Evolutionary conservation across 2,888 invertebrate species (phyloP), one percentile per base, ranked within the genome.

Genomic region (Tachystola acroxantha): DNA sequence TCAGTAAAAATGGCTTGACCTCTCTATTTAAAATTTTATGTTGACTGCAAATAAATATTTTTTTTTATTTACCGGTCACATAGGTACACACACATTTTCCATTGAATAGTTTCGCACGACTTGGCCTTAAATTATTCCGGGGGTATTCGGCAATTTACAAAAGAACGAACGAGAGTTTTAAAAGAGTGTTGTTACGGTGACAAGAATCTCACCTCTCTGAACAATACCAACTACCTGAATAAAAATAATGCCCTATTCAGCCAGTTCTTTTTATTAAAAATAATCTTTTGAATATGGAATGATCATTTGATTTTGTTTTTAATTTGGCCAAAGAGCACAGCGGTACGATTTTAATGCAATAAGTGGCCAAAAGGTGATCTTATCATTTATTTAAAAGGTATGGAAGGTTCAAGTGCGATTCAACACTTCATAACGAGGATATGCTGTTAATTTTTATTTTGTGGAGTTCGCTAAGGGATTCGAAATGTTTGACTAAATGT

Each of bases 181-280:
- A 16, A 36, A 24, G 43, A 47, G 67, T 71, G 69, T 71, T 64
- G 50, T 63, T 39, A 51, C 56, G 61, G 80, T 69, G 79, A 72
- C 69, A 63, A 78, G 62, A 75, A 69, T 77, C 76, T 67, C 79
- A 72, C 79, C 76, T 69, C 51, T 36, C 40, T 43, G n/a, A 45
- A 4, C 16, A 39, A 36, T 36, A 32, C 31, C 36, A 34, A 31
- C 28, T 32, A 28, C 31, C 31, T 38, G 32, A 42, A 53, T n/a
- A 52, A 48, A 48, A 53, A 53, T 46, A 46, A 41, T 44, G 39
- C 47, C 48, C 49, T 41, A 47, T 32, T 13, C 45, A 43, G 30
- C 34, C 20, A 16, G 24, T 34, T 39, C 3, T 26, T 10, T 27
- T 10, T 10, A 36, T 11, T 24, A 26, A 36, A 29, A 29, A 36